These are phyloP conservation scores for Drosophila sproati DNA, from an alignment of 1,140 invertebrate species.

Conservation along the genomic window DNA sequence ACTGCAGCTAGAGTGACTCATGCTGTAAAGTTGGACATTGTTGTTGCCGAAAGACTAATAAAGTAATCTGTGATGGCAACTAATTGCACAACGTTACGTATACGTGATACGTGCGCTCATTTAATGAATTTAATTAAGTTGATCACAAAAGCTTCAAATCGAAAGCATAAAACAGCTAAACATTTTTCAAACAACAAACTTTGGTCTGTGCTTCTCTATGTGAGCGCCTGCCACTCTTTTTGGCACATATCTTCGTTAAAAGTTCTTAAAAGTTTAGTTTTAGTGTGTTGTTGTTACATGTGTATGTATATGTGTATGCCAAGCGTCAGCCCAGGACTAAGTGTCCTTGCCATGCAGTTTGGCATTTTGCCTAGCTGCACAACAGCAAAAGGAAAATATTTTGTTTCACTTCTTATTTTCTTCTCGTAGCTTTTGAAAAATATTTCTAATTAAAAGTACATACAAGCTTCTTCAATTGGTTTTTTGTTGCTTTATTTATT, in stretches of 20 bases:
- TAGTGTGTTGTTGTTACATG: conserved; percentile 22
- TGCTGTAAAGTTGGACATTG: conserved; percentile 41
- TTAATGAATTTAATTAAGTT: conserved; percentile 80
- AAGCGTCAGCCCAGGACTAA: conserved; percentile 29
- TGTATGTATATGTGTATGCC: conserved; percentile 4
- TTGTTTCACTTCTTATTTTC: conserved; percentile 4
- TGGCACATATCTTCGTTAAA: conserved; percentile 67
- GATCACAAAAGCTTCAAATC: conserved; percentile 67
- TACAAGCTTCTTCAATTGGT: conserved; percentile 47
- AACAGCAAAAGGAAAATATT: conserved; percentile 44
- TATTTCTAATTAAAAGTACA: conserved; percentile 76
- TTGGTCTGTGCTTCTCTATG: background rate
- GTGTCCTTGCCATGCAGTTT: conserved; percentile 48
- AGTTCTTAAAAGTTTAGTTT: conserved; percentile 69
- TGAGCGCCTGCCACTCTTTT: conserved; percentile 7
- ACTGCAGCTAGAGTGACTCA: conserved; percentile 11
- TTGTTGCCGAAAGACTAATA: conserved; percentile 12
- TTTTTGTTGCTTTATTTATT: conserved; percentile 35
- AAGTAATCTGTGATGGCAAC: conserved; percentile 57
- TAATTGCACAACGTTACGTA: conserved; percentile 62
- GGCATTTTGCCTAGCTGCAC: conserved; percentile 64
- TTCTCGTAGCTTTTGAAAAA: conserved; percentile 64
- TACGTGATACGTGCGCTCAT: conserved; percentile 54
- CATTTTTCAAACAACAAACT: conserved; percentile 66
- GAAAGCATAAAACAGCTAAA: conserved; percentile 53